phyloP scores from a whole-genome alignment of 2,113 vertebrate genomes.

The Crocuta crocuta region DNA sequence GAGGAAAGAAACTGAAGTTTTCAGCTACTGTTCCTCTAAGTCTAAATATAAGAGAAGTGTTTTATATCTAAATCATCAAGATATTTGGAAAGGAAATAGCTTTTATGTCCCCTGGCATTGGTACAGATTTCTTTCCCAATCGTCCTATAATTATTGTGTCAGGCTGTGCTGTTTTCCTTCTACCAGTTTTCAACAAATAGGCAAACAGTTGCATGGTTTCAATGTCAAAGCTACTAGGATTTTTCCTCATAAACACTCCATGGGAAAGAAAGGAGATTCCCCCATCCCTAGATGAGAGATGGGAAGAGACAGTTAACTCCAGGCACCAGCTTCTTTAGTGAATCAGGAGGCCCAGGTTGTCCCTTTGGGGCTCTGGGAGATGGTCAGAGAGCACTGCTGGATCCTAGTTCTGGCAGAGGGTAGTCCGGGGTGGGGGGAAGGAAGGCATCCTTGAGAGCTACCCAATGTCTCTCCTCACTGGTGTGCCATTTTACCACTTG shows the following conservation, averaged over 20 bases:
- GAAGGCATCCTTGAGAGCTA: not conserved
- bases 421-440: not conserved
- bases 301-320: not conserved
- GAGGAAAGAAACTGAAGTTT: conserved; percentile 45
- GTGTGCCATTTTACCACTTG: not conserved
- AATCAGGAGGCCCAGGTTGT: not conserved
- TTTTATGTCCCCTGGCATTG: not conserved
- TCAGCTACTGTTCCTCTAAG: not conserved
- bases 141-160: not conserved
- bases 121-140: not conserved
- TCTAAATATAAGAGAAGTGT: conserved; percentile 27
- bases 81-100: not conserved
- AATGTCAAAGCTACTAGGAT: not conserved
- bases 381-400: not conserved
- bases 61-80: conserved; percentile 1
- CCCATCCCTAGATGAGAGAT: not conserved
- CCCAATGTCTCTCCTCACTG: not conserved
- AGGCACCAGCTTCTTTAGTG: not conserved
- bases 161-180: not conserved
- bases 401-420: not conserved
- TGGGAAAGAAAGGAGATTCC: not conserved
- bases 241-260: not conserved
- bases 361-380: not conserved
- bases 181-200: conserved; percentile 34
- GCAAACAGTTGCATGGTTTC: not conserved